Base-by-base conservation (phyloP, 2,888 invertebrate species). In the Drosophila mimetica region DNA sequence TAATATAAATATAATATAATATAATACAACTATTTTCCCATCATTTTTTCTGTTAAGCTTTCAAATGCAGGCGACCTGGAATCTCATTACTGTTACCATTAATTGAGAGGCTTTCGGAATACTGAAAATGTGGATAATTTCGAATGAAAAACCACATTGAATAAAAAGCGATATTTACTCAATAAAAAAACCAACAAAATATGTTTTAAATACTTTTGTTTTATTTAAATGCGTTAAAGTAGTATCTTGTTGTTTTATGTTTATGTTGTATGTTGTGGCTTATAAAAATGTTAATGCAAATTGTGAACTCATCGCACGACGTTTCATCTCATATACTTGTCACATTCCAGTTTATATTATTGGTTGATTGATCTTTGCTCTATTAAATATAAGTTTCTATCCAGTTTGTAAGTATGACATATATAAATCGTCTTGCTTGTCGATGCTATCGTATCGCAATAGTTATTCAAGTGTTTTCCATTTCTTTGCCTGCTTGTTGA, bases 361-460 rank as follows among this genome's bases (percentile, higher is more conserved):
- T 50, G 32, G 42, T 66, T 51, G 48, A 55, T 50, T 48, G 48
- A 60, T 60, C 39, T 41, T 42, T 46, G 46, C 48, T 73, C 46
- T 63, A 52, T 52, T 71, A 34, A 66, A 67, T 79, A 64, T 74
- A 70, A 64, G 65, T 72, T 22, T 22, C 4, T 42, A 25, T 42
- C n/a, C 42, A 72, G 36, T 79, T 67, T 64, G 36, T 67, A 60
- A 50, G 42, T 63, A 52, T 65, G 58, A 72, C 34, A 44, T 55
- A 69, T 64, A 73, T 66, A 72, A 54, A 64, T 77, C 57, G 52
- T 44, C 59, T 67, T 39, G n/a, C 42, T 13, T 67, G 48, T 63
- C 36, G 28, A 51, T 55, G 54, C 50, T 67, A 65, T 55, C 51
- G 50, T 67, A 65, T 55, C 51, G 50, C 80, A 67, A 70, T 48